Percentiles rank a stretch among this genome's conserved stretches.
Evolutionary conservation across 30 jellyfish, hydroid and myxozoan genomes (phyloP).

Genomic region (Aurelia aurita complex sp. Pacific): DNA sequence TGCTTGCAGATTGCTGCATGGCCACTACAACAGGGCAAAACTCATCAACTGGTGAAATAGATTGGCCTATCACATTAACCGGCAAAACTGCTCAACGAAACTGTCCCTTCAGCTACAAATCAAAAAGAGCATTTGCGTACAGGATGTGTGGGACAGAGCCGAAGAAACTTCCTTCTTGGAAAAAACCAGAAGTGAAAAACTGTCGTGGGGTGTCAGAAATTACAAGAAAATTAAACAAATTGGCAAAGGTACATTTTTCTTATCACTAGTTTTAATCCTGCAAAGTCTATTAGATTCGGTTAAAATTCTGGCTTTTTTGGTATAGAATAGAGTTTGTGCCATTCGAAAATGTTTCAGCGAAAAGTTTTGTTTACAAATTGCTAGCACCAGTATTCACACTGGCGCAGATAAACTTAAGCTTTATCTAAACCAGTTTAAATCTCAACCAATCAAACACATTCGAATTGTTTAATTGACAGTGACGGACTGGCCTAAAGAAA

Average conservation of each 20-base stretch:
- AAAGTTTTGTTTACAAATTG: too few relatives aligned
- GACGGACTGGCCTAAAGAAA: too few relatives aligned
- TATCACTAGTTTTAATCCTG: too few relatives aligned
- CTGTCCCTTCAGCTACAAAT: slow-evolving; percentile 30
- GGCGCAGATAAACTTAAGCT: too few relatives aligned
- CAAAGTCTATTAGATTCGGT: too few relatives aligned
- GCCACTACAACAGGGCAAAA: slow-evolving; percentile 10
- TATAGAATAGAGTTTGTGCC: too few relatives aligned
- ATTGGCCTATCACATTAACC: slow-evolving; percentile 28
- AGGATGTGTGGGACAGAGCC: slow-evolving; percentile 15
- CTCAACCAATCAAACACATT: too few relatives aligned
- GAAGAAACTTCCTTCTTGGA: slow-evolving; percentile 21
- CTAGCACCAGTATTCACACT: too few relatives aligned
- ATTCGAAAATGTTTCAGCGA: too few relatives aligned
- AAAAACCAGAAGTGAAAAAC: slow-evolving; percentile 1
- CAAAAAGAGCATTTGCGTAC: slow-evolving; percentile 7
- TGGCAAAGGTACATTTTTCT: slow-evolving; percentile 7
- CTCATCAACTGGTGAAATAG: slow-evolving; percentile 34
- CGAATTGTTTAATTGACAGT: too few relatives aligned
- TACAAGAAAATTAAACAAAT: slow-evolving; percentile 16
- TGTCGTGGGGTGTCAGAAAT: slow-evolving; percentile 29
- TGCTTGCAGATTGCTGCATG: slow-evolving; percentile 36
- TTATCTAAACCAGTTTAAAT: too few relatives aligned
- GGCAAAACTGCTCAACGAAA: not conserved
- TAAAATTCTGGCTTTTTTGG: too few relatives aligned